phyloP scores from a whole-genome alignment of 2,888 invertebrate species.

The Latrodectus elegans region DNA sequence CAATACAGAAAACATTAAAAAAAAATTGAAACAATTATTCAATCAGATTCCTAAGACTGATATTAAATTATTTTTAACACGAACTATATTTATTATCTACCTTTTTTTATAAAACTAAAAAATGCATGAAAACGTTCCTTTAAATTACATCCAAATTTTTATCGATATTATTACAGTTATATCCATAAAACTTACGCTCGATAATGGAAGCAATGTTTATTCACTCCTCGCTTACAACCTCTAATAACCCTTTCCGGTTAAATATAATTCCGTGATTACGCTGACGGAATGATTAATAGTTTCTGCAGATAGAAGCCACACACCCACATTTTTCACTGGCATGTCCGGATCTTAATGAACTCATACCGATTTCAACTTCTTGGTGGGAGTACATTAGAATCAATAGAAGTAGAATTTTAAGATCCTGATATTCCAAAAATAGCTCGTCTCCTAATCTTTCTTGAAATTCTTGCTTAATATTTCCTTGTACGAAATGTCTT shows the following conservation, averaged over 20 bases:
- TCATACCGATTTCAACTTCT: conserved; percentile 4
- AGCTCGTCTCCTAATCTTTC: background rate
- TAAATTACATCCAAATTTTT: too few species aligned
- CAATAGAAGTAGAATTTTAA: conserved; percentile 24
- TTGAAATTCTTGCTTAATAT: background rate
- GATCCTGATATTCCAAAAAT: conserved; percentile 1
- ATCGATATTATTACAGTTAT: background rate
- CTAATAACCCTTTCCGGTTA: conserved; percentile 20
- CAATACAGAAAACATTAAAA: too few species aligned
- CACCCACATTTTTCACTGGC: conserved; percentile 31
- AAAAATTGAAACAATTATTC: too few species aligned
- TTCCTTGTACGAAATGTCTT: background rate
- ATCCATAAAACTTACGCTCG: background rate
- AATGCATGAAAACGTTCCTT: too few species aligned
- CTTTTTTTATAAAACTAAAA: too few species aligned
- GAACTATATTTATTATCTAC: too few species aligned
- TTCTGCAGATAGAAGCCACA: background rate
- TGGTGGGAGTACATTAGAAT: conserved; percentile 36
- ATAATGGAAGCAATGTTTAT: background rate
- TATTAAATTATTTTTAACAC: too few species aligned
- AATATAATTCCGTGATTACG: conserved; percentile 38
- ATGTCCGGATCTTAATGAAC: conserved; percentile 39
- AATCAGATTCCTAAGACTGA: too few species aligned
- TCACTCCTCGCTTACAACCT: background rate
- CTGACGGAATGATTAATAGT: conserved; percentile 39